Base-by-base conservation (phyloP, 2,888 invertebrate genomes). In the Dynastes grantii region DNA sequence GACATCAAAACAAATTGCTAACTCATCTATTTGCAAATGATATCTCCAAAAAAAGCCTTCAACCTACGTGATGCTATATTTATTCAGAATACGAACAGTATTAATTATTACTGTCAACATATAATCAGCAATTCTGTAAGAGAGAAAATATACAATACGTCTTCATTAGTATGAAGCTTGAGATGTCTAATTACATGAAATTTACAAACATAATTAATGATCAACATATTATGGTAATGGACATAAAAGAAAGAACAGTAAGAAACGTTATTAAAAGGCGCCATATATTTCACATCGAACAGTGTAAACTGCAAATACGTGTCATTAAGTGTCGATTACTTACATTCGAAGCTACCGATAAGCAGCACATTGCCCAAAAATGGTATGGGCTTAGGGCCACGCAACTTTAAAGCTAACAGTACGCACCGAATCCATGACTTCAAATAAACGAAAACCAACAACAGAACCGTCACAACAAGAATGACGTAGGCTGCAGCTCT, bases 371-470 rank as follows among this genome's bases (percentile, higher is more conserved):
- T 79, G 53, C 79, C 79, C 40, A 79, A 16, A 32, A 79, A 5
- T n/a, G 79, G 79, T 67, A 79, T 16, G 27, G 63, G 75, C 13
- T 77, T 51, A 2, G 79, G 79, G 40, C 79, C 79, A n/a, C 16
- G 71, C 13, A 79, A 76, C 51, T 65, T 77, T 32, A 77, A 51
- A 16, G 77, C 77, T 27, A 79, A 64, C n/a, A 63, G 27, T 40
- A 68, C 71, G 16, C 77, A 77, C 49, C 75, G 71, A 6, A 75
- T 8, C 79, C 79, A 79, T 45, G 79, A 71, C 58, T 79, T 79
- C 16, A 79, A 63, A 53, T 79, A 79, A 3, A 76, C 40, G 27
- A 77, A 51, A 67, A 77, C 16, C 5, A 75, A 37, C 55, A 75
- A 37, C 13, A 77, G 51, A 16, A 75, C 53, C 8, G 68, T 45